These are phyloP conservation scores for Cataglyphis livida DNA, from an alignment of 2,888 invertebrate species.

Conservation along the genomic window DNA sequence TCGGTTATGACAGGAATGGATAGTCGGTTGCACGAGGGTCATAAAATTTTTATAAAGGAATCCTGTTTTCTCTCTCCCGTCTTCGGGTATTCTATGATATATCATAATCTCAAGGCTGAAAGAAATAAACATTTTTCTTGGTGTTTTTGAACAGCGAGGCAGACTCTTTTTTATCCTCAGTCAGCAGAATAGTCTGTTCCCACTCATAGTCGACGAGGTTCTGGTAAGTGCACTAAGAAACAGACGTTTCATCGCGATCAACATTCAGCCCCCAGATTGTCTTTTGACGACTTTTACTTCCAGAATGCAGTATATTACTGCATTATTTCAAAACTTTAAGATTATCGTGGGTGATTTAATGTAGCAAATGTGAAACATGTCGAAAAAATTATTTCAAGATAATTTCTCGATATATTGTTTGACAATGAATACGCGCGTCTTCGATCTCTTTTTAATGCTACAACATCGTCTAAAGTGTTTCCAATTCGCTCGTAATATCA, in stretches of 20 bases:
- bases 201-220: conserved; percentile 23
- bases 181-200: conserved; percentile 1
- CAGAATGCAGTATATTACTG: conserved; percentile 1
- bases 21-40: background rate
- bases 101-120: background rate
- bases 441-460: background rate
- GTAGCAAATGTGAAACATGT: background rate
- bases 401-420: background rate
- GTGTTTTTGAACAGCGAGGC: background rate
- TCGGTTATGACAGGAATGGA: background rate
- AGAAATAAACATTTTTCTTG: conserved; percentile 10
- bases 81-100: conserved; percentile 2
- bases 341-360: background rate
- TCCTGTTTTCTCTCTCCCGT: background rate
- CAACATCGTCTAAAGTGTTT: background rate
- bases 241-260: conserved; percentile 26
- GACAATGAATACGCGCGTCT: background rate
- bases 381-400: background rate
- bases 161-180: conserved; percentile 34
- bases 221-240: conserved; percentile 45
- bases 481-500: background rate
- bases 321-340: background rate
- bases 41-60: conserved; percentile 42
- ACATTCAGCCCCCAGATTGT: background rate
- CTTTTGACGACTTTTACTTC: conserved; percentile 15